Base-by-base conservation (phyloP, 2,113 vertebrate genomes). In the Mellivora capensis region DNA sequence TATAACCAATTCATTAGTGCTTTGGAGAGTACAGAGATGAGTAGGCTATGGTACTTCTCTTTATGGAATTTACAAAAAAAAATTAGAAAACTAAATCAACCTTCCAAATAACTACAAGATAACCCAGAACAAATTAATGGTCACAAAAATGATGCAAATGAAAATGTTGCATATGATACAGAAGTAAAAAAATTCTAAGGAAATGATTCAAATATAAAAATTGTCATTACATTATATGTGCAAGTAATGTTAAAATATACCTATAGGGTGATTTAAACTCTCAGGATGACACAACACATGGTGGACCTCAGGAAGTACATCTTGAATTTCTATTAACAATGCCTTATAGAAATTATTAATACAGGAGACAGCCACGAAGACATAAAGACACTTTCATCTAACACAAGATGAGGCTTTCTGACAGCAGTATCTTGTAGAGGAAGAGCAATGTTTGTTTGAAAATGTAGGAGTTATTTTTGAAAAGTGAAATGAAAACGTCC, bases 401-500 rank as follows among this genome's bases (percentile, higher is more conserved):
- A 86, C 17, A 4, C 3, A 81, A 90, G 39, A 80, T 54, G 64
- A 67, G 21, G 20, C n/a, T 90, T 94, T 59, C 80, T 74, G 57
- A 77, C 47, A 57, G 62, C 14, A 90, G 21, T 15, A 31, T 80
- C 74, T 77, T 87, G 2, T 62, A 84, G 79, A 84, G 57, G 34
- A 90, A 77, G 12, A 67, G 39, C 31, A 71, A 95, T 72, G 39
- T 94, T 86, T 93, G 80, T 96, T 89, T 89, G 82, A 94, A 88
- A 97, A 91, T 82, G 8, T 54, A 93, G 62, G 21, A 15, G 27
- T 89, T 94, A 39, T 87, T 94, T 92, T 90, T 74, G 27, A 91
- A 96, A 97, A 94, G 82, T 72, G 7, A 87, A 97, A 88, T 82
- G 8, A 96, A 95, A 89, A 79, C n/a, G 20, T 29, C 20, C 10